phyloP scores from a whole-genome alignment of 2,797 vertebrate species.

The Myripristis jacobus region DNA sequence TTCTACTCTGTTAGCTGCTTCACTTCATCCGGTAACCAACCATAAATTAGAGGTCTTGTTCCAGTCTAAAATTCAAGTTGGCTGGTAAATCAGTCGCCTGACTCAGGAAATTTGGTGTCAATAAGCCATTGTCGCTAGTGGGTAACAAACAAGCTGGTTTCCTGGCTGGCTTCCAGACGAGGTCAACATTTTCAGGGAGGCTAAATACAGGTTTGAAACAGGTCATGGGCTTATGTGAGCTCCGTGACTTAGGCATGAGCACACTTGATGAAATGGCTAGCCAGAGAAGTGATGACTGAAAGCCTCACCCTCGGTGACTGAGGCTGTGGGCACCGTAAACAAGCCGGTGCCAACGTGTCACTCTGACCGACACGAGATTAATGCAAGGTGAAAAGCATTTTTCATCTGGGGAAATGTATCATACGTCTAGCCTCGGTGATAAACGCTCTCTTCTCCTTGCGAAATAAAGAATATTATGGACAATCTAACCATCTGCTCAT shows the following conservation, averaged over 20 bases:
- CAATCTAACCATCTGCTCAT: background rate
- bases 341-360: constrained; percentile 14
- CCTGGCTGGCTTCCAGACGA: too few relatives aligned
- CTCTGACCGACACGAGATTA: background rate
- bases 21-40: too few relatives aligned
- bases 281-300: constrained; percentile 25
- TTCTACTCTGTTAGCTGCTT: too few relatives aligned
- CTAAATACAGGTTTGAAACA: constrained; percentile 12
- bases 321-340: constrained; percentile 16
- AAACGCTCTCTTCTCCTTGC: background rate
- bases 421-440: background rate
- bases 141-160: too few relatives aligned
- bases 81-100: too few relatives aligned
- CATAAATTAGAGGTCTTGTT: too few relatives aligned
- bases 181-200: background rate
- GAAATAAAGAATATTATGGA: background rate
- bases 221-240: background rate
- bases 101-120: too few relatives aligned
- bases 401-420: background rate
- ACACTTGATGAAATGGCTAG: background rate
- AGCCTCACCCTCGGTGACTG: constrained; percentile 16
- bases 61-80: too few relatives aligned
- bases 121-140: too few relatives aligned
- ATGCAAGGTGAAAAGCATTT: background rate
- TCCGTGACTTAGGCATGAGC: background rate